phyloP scores from a whole-genome alignment of 2,888 invertebrate genomes.

The Dromius quadrimaculatus region DNA sequence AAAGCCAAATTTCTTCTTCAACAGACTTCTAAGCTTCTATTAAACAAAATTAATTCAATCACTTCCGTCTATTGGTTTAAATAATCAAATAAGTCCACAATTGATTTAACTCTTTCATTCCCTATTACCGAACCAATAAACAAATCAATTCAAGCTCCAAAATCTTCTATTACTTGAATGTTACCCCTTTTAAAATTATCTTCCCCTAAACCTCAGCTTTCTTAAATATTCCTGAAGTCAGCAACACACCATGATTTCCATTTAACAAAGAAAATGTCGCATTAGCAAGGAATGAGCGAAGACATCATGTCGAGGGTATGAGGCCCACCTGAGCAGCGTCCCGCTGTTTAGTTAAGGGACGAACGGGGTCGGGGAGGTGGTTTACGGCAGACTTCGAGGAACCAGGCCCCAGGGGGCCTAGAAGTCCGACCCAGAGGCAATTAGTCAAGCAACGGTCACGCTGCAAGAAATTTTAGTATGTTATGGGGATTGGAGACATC shows the following conservation, averaged over 20 bases:
- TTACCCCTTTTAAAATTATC: background rate
- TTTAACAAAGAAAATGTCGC: constrained; percentile 12
- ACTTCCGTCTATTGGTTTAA: no score
- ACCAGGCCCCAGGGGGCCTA: constrained; percentile 61
- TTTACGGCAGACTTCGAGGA: constrained; percentile 65
- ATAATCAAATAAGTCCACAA: constrained; percentile 20
- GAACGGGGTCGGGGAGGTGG: constrained; percentile 20
- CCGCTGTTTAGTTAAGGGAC: background rate
- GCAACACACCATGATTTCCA: background rate
- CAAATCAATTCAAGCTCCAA: background rate
- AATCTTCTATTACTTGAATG: background rate
- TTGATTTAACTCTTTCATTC: background rate
- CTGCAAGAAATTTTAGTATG: constrained; percentile 1
- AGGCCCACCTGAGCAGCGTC: constrained; percentile 38
- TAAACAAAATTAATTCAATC: no score
- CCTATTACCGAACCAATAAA: constrained; percentile 5
- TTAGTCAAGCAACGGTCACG: constrained; percentile 61
- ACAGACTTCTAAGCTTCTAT: no score
- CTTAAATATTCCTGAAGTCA: background rate
- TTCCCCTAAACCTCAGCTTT: background rate
- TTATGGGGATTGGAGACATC: background rate
- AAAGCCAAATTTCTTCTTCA: no score
- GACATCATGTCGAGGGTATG: constrained; percentile 1
- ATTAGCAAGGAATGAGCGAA: constrained; percentile 15
- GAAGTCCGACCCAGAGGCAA: constrained; percentile 61